Percentiles rank a stretch among this genome's conserved stretches.
Evolutionary conservation across 2,113 vertebrate species (phyloP).

Genomic region (Alethe castanea): DNA sequence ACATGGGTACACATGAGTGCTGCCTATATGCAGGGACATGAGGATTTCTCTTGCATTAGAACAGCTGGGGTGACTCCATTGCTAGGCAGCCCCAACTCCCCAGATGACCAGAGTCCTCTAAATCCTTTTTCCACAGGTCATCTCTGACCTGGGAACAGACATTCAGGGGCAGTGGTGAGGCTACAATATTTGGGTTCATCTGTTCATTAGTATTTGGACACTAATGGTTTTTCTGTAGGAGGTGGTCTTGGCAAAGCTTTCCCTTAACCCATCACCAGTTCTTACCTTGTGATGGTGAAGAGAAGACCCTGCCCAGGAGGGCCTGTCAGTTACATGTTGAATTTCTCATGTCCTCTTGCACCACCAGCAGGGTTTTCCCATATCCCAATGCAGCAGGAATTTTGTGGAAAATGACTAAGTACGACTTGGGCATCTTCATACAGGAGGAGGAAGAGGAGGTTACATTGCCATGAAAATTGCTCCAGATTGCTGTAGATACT

Average conservation of each 20-base stretch:
- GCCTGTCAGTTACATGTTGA: neutral
- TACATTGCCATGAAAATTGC: neutral
- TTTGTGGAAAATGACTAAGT: neutral
- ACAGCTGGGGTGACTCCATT: neutral
- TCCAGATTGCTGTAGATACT: neutral
- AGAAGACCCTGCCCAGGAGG: neutral
- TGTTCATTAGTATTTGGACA: neutral
- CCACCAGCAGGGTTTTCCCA: neutral
- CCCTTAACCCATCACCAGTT: neutral
- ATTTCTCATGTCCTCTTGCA: neutral
- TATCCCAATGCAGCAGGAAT: neutral
- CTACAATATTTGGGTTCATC: rapidly evolving
- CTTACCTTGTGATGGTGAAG: neutral
- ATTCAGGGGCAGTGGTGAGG: rapidly evolving
- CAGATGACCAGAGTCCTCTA: neutral
- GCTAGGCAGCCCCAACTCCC: neutral
- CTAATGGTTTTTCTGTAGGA: neutral
- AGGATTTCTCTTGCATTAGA: neutral
- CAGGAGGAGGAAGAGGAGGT: neutral
- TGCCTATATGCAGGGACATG: rapidly evolving
- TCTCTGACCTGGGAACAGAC: neutral
- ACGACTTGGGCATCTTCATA: neutral
- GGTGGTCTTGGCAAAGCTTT: neutral
- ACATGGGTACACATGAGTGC: neutral
- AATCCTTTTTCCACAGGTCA: neutral